Percentiles rank a stretch among this genome's conserved stretches.
Evolutionary conservation across 2,797 vertebrate genomes (phyloP).

Genomic region (Nyctalus aviator): DNA sequence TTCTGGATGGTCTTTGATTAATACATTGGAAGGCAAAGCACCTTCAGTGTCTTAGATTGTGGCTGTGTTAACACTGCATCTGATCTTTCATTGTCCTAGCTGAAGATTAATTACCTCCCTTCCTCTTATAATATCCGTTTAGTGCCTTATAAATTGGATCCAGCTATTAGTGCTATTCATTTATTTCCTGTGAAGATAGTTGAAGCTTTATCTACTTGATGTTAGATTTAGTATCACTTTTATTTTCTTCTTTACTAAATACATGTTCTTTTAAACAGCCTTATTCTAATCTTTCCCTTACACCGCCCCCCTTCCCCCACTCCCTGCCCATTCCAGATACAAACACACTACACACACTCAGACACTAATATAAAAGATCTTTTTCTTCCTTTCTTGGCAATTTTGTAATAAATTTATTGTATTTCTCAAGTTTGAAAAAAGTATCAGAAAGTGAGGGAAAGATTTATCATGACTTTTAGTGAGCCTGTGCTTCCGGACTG

Average conservation of each 20-base stretch:
- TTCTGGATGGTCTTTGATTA: conserved; percentile 74
- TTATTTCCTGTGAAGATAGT: conserved; percentile 73
- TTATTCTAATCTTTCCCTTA: conserved; percentile 45
- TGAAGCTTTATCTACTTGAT: conserved; percentile 62
- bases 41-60: conserved; percentile 78
- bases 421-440: not conserved
- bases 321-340: accelerated
- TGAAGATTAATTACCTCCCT: conserved; percentile 84
- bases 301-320: no score
- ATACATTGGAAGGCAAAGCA: conserved; percentile 71
- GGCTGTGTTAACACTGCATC: conserved; percentile 78
- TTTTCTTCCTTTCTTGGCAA: not conserved
- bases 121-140: conserved; percentile 78
- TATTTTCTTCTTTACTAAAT: conserved; percentile 53
- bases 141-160: conserved; percentile 69
- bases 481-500: not conserved
- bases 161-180: conserved; percentile 78
- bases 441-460: not conserved
- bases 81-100: conserved; percentile 81
- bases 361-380: not conserved
- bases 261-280: conserved; percentile 57
- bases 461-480: not conserved
- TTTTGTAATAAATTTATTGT: not conserved
- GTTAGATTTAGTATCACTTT: conserved; percentile 55
- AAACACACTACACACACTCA: not conserved